These are phyloP conservation scores for Microplitis demolitor DNA, from an alignment of 1,140 invertebrate genomes.

Conservation along the genomic window DNA sequence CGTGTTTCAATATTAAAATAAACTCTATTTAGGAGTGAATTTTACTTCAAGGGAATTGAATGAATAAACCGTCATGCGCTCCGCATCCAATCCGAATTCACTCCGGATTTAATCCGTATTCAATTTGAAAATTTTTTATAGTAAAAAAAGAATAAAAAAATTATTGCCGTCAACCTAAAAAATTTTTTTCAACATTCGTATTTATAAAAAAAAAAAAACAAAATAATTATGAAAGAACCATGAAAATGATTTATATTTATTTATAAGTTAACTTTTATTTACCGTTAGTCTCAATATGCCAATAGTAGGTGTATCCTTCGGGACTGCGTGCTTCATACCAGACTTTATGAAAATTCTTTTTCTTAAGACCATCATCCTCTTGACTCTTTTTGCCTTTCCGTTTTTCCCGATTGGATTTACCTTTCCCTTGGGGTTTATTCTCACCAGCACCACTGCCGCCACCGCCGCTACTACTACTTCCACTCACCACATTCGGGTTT, in stretches of 20 bases:
- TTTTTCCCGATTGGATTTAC: slow-evolving; percentile 46
- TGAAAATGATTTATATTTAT: too few relatives aligned
- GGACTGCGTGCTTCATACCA: slow-evolving; percentile 77
- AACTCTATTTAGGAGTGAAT: too few relatives aligned
- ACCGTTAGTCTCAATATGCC: slow-evolving; percentile 82
- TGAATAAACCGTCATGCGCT: too few relatives aligned
- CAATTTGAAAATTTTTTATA: too few relatives aligned
- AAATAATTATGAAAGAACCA: slow-evolving; percentile 8
- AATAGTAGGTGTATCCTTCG: slow-evolving; percentile 79
- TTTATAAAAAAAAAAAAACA: too few relatives aligned
- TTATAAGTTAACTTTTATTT: slow-evolving; percentile 21
- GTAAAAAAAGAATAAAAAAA: too few relatives aligned
- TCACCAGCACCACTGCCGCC: slow-evolving; percentile 45
- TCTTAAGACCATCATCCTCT: slow-evolving; percentile 45
- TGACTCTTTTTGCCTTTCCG: slow-evolving; percentile 55
- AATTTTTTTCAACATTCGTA: too few relatives aligned
- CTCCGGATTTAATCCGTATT: too few relatives aligned
- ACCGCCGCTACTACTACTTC: slow-evolving; percentile 30
- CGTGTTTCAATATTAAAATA: too few relatives aligned
- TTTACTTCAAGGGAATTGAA: too few relatives aligned
- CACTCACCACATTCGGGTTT: slow-evolving; percentile 21
- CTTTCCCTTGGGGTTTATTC: slow-evolving; percentile 51
- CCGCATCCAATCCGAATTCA: too few relatives aligned
- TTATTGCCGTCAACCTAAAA: too few relatives aligned
- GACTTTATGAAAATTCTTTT: slow-evolving; percentile 45